Conservation (phyloP, 2,888 invertebrate genomes). For the Diaperis boleti region DNA sequence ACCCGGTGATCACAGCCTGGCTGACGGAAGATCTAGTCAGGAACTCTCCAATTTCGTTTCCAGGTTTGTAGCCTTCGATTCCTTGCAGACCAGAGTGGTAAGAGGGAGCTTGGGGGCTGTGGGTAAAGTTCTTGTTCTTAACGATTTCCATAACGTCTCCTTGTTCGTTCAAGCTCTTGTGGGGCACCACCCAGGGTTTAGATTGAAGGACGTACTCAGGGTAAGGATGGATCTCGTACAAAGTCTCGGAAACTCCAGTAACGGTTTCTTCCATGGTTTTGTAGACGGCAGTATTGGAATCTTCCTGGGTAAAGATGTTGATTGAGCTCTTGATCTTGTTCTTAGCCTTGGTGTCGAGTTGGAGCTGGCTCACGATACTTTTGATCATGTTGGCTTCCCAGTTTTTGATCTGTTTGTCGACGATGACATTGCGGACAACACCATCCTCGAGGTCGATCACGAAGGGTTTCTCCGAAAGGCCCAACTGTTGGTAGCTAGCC, state of each 20-base stretch:
- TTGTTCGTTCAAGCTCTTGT: constrained; percentile 65
- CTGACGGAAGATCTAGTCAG: constrained; percentile 71
- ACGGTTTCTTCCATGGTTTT: constrained; percentile 78
- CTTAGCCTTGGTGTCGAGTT: constrained; percentile 73
- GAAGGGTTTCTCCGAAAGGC: constrained; percentile 72
- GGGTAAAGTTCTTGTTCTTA: constrained; percentile 76
- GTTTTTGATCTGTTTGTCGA: constrained; percentile 70
- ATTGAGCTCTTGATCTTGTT: constrained; percentile 69
- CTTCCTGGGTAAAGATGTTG: constrained; percentile 61
- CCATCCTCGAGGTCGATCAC: constrained; percentile 74
- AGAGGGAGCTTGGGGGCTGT: constrained; percentile 71
- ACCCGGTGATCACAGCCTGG: constrained; percentile 71
- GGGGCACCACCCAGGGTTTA: constrained; percentile 68
- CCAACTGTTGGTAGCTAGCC: constrained; percentile 70
- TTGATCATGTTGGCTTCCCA: constrained; percentile 79
- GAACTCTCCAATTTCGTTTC: constrained; percentile 61
- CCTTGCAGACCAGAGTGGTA: constrained; percentile 75
- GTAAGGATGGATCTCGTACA: constrained; percentile 74
- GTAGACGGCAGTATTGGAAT: constrained; percentile 68
- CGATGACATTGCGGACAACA: constrained; percentile 70
- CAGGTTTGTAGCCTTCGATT: constrained; percentile 59
- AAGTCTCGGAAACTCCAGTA: constrained; percentile 76
- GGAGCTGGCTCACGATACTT: constrained; percentile 76
- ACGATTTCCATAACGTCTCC: constrained; percentile 72
- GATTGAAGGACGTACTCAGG: constrained; percentile 68